These are phyloP conservation scores for Sarcophaga subvicina DNA, from an alignment of 2,888 invertebrate genomes.

Conservation along the genomic window DNA sequence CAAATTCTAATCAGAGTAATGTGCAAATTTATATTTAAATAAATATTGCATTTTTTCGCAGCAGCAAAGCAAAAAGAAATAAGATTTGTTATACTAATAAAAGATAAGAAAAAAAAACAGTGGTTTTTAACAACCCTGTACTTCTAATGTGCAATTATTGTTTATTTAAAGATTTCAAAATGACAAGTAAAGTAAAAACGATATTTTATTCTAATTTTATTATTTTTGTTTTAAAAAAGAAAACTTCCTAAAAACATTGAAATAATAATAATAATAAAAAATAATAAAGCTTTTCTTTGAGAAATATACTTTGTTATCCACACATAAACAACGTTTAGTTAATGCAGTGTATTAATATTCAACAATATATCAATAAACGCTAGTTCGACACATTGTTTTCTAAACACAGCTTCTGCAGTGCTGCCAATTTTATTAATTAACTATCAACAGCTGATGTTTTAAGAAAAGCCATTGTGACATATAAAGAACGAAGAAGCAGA, in stretches of 20 bases:
- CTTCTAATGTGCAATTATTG: too few relatives aligned
- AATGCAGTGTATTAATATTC: too few relatives aligned
- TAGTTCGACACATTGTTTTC: not conserved
- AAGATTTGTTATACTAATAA: not conserved
- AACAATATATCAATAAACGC: not conserved
- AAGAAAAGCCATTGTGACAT: not conserved
- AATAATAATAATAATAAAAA: too few relatives aligned
- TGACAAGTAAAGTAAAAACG: not conserved
- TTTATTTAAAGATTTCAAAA: too few relatives aligned
- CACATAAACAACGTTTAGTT: too few relatives aligned
- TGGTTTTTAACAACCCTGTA: too few relatives aligned
- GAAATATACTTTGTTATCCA: too few relatives aligned
- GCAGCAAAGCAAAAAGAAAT: not conserved
- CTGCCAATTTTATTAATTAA: not conserved
- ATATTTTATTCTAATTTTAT: not conserved
- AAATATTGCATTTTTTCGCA: slow-evolving; percentile 32
- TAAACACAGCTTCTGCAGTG: not conserved
- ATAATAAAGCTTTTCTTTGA: too few relatives aligned
- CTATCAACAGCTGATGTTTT: not conserved
- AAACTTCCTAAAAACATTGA: too few relatives aligned
- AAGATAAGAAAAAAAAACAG: not conserved
- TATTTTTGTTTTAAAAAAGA: too few relatives aligned
- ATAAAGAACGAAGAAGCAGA: not conserved
- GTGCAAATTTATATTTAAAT: slow-evolving; percentile 25
- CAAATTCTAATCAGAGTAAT: slow-evolving; percentile 6